Percentiles rank a stretch among this genome's conserved stretches.
Evolutionary conservation across 2,797 vertebrate species (phyloP).

Genomic region (Botia kubotai): DNA sequence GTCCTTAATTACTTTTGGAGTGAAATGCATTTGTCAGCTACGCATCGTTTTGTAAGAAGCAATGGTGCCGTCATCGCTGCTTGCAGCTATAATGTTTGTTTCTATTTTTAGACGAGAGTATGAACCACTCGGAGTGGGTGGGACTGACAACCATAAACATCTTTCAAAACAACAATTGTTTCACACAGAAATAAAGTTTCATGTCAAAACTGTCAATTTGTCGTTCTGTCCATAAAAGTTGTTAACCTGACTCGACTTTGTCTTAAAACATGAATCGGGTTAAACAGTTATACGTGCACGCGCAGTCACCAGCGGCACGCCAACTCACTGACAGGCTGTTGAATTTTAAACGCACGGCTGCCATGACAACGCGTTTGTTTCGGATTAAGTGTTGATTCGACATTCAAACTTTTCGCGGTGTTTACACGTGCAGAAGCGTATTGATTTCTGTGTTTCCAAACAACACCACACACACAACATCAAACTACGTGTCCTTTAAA

Average conservation of each 20-base stretch:
- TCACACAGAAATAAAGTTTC: neutral
- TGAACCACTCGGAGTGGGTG: neutral
- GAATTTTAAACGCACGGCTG: constrained; percentile 52
- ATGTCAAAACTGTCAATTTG: neutral
- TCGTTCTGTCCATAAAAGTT: constrained; percentile 17
- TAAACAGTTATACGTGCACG: too few relatives aligned
- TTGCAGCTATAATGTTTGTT: too few relatives aligned
- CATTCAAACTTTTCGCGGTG: neutral
- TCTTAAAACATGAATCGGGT: constrained; percentile 31
- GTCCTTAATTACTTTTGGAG: too few relatives aligned
- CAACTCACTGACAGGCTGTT: constrained; percentile 36
- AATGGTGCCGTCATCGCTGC: too few relatives aligned
- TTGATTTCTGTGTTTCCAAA: neutral
- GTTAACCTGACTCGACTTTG: neutral
- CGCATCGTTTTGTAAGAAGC: too few relatives aligned
- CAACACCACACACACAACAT: neutral
- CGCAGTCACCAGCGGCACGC: constrained; percentile 19
- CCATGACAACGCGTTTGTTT: constrained; percentile 64
- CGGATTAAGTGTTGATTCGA: neutral
- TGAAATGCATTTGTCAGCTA: too few relatives aligned
- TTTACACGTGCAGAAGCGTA: neutral
- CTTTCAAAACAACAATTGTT: neutral
- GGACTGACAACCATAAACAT: neutral
- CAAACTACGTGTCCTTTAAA: neutral
- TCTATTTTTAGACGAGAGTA: neutral